phyloP scores from a whole-genome alignment of 2,888 invertebrate genomes.

The Macrosiphum euphorbiae region DNA sequence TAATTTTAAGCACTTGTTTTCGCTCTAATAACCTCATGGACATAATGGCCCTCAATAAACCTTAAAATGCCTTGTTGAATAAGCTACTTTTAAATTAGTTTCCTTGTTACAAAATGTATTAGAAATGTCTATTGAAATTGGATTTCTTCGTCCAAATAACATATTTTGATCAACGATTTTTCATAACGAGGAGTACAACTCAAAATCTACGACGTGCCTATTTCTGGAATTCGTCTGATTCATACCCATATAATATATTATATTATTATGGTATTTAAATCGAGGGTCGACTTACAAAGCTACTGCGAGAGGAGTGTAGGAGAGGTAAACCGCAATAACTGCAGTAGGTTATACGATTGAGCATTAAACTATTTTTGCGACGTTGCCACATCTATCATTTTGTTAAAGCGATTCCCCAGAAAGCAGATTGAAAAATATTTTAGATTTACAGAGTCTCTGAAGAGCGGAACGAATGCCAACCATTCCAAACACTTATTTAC shows the following conservation, averaged over 20 bases:
- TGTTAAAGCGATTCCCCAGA: not conserved
- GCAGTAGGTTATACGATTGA: not conserved
- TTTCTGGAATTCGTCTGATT: not conserved
- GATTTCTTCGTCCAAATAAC: not conserved
- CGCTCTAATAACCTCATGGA: constrained; percentile 22
- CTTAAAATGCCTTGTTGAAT: not conserved
- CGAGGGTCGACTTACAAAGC: not conserved
- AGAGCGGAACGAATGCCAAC: not conserved
- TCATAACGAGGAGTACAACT: not conserved
- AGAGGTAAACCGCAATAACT: not conserved
- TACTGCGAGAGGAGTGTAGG: not conserved
- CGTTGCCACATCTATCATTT: not conserved
- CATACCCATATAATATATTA: not conserved
- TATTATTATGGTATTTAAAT: not conserved
- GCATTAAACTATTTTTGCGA: not conserved
- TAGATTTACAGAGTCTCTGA: not conserved
- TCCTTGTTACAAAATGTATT: not conserved
- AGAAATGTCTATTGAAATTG: constrained; percentile 30
- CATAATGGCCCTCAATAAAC: constrained; percentile 19
- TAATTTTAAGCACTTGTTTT: constrained; percentile 10
- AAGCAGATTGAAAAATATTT: not conserved
- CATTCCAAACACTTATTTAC: not conserved
- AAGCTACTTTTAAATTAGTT: constrained; percentile 37
- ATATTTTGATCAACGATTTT: not conserved
- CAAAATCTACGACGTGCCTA: not conserved